Base-by-base conservation (phyloP, 2,113 vertebrate genomes). In the Misgurnus anguillicaudatus region DNA sequence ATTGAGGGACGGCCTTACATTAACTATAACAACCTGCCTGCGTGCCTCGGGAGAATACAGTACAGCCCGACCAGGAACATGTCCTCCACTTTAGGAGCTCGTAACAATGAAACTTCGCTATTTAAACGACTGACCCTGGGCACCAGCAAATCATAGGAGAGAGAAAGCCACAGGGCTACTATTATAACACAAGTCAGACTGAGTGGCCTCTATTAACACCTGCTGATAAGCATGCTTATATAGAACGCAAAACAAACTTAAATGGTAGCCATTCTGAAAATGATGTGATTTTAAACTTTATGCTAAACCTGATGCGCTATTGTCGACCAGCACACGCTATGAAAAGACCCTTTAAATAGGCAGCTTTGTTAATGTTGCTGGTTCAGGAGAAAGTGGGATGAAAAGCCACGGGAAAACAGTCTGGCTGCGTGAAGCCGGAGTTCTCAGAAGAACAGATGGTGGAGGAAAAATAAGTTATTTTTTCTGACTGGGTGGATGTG, bases 191-290 rank as follows among this genome's bases (percentile, higher is more conserved):
- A 82, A 80, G 65, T 48, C 73, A 71, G 75, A 47, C 65, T 83
- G 71, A 85, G 83, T 74, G 72, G 82, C 84, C 84, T 83, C 89
- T 83, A 86, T 90, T 89, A 90, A 88, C 83, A 83, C 75, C 61
- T 63, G 45, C 58, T 84, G 81, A 89, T 89, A 81, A 81, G 84
- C 53, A 47, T 48, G 80, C 83, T 80, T 83, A 51, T 83, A 78
- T 76, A 80, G 86, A 86, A 84, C 70, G 36, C 77, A 68, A 87
- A 87, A 86, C 81, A 84, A 87, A 74, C 72, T 71, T 80, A 75
- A 42, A 74, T 64, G 63, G 61, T 7, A n/a, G 51, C 69, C 57
- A 8, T 38, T 9, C 9, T 39, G 31, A 41, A 51, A 62, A 31
- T 31, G 24, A 75, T 48, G 31, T 48, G 51, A 55, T 11, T 79